Base-by-base conservation (phyloP, 2,888 invertebrate genomes). In the Drosophila diplacantha region DNA sequence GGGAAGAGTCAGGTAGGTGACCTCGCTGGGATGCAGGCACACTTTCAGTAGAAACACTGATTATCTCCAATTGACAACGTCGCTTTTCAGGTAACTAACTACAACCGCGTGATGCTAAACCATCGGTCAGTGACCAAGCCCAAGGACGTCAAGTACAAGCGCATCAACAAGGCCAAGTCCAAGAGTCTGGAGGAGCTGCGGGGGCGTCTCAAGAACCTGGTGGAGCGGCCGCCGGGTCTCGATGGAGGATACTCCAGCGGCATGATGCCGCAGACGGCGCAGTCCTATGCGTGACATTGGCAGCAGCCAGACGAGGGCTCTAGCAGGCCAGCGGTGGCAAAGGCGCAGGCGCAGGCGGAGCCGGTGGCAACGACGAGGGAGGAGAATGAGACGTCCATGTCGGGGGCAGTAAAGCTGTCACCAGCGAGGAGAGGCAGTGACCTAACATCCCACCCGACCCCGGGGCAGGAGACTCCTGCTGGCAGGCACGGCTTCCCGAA, bases 101-200 rank as follows among this genome's bases (percentile, higher is more conserved):
- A 94, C 88, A 95, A 95, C 88, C 90, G 96, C 73, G 95, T 96
- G 59, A 96, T 96, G 95, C 95, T 94, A 44, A 96, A 95, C 88
- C 96, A 96, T 87, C 91, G 95, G 70, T 95, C 95, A 52, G 96
- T 96, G 51, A 95, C 95, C 6, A 96, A 96, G 87, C 95, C 95
- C 71, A 95, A 95, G 89, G 96, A 96, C 86, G 95, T 96, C 32
- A 96, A 96, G 88, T 96, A 95, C 89, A 95, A 95, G 87, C 91
- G 95, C 84, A 96, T 95, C 87, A 96, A 95, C 86, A 95, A 96
- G 87, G 95, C 95, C 6, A 96, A 96, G 86, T 95, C 95, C 66
- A 95, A 95, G 89, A 95, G 95, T 81, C 89, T 96, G 72, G 96
- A 96, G 81, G 96, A 96, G 83, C 85, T 96, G 59, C 89, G 95